Evolutionary conservation across 2,888 invertebrate genomes (phyloP).

Genomic region (Falcaria lacertinaria): DNA sequence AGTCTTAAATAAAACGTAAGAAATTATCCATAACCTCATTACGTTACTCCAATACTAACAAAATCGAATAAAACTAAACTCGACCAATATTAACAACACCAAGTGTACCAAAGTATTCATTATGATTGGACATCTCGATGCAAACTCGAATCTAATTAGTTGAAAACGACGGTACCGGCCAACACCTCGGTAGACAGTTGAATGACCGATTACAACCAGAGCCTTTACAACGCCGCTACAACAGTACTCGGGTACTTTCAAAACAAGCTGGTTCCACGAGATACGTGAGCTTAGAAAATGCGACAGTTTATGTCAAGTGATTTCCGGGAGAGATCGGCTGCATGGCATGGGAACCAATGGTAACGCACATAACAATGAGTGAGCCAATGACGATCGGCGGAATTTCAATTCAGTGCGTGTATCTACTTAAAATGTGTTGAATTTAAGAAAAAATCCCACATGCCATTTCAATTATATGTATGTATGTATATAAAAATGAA

Average conservation of each 20-base stretch:
- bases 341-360: background rate
- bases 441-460: too few relatives aligned
- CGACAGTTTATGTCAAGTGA: background rate
- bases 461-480: too few relatives aligned
- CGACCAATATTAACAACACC: too few relatives aligned
- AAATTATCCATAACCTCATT: too few relatives aligned
- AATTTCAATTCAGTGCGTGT: background rate
- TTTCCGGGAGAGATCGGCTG: slow-evolving; percentile 3
- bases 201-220: slow-evolving; percentile 42
- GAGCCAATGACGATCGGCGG: too few relatives aligned
- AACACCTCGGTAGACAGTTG: slow-evolving; percentile 22
- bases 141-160: slow-evolving; percentile 1
- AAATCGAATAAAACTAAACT: too few relatives aligned
- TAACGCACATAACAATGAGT: background rate
- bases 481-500: too few relatives aligned
- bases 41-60: too few relatives aligned
- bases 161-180: slow-evolving; percentile 4
- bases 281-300: slow-evolving; percentile 1
- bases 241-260: slow-evolving; percentile 33
- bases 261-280: slow-evolving; percentile 13
- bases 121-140: background rate
- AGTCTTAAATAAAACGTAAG: too few relatives aligned
- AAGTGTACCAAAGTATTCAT: too few relatives aligned
- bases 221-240: slow-evolving; percentile 30
- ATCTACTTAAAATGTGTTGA: too few relatives aligned